These are phyloP conservation scores for Calameuta idolon DNA, from an alignment of 2,888 invertebrate genomes.

Conservation along the genomic window DNA sequence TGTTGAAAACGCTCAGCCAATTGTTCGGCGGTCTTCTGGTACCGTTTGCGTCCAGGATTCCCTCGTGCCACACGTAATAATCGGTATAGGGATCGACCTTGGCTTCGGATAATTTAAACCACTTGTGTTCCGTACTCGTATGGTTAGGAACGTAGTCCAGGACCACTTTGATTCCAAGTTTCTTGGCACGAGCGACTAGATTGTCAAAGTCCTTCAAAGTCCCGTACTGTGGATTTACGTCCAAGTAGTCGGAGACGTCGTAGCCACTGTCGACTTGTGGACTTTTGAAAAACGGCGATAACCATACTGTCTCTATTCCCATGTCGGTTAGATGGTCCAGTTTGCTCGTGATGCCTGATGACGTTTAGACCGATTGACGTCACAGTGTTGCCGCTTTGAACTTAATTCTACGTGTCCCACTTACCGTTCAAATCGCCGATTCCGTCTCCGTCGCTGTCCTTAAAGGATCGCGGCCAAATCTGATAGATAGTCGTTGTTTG, in stretches of 20 bases:
- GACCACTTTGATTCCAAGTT: conserved; percentile 71
- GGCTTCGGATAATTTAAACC: conserved; percentile 79
- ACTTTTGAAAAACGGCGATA: conserved; percentile 86
- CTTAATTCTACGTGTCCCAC: neutral
- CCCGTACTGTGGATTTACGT: conserved; percentile 81
- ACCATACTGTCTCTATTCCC: conserved; percentile 82
- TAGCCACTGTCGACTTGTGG: conserved; percentile 91
- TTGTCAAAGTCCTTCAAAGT: conserved; percentile 77
- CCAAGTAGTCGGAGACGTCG: conserved; percentile 83
- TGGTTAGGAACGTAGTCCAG: conserved; percentile 73
- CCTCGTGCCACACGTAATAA: conserved; percentile 84
- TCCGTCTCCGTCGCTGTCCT: conserved; percentile 53
- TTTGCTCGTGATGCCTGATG: conserved; percentile 71
- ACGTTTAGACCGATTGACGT: neutral
- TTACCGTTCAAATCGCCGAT: conserved; percentile 56
- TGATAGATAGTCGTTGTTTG: conserved; percentile 56
- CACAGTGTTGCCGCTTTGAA: conserved; percentile 53
- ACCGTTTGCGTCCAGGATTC: conserved; percentile 65
- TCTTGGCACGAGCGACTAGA: conserved; percentile 71
- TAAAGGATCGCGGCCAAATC: conserved; percentile 57
- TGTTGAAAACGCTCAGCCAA: conserved; percentile 78
- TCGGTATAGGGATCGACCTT: conserved; percentile 75
- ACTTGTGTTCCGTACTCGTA: conserved; percentile 79
- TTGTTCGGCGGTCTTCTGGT: conserved; percentile 77
- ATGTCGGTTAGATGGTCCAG: conserved; percentile 76